These are phyloP conservation scores for Drosophila leontia DNA, from an alignment of 1,140 invertebrate genomes.

Conservation along the genomic window DNA sequence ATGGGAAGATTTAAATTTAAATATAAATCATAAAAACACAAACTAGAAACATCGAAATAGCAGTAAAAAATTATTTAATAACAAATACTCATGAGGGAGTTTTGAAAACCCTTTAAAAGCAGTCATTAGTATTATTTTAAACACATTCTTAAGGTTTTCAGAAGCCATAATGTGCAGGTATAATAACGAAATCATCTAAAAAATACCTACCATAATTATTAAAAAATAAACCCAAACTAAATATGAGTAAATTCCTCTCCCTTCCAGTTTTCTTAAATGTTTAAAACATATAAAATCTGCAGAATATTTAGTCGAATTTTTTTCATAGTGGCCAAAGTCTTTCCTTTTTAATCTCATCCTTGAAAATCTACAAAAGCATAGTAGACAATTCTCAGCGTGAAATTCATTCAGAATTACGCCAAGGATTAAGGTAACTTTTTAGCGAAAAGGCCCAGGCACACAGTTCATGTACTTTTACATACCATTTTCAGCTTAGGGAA, in stretches of 20 bases:
- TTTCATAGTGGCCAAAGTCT: background rate
- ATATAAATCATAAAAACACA: background rate
- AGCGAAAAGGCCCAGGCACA: slow-evolving; percentile 36
- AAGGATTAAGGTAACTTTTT: slow-evolving; percentile 74
- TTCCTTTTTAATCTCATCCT: background rate
- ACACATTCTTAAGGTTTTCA: too few species aligned
- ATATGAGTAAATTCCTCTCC: too few species aligned
- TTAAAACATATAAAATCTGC: too few species aligned
- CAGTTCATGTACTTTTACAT: slow-evolving; percentile 28
- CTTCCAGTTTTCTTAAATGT: background rate
- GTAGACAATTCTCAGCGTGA: slow-evolving; percentile 69
- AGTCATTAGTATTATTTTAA: too few species aligned
- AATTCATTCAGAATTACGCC: slow-evolving; percentile 74
- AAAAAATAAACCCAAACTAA: too few species aligned
- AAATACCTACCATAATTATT: too few species aligned
- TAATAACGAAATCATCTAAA: too few species aligned
- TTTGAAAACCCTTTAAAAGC: too few species aligned
- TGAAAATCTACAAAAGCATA: slow-evolving; percentile 3
- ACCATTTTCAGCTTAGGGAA: slow-evolving; percentile 45
- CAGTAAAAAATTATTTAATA: background rate
- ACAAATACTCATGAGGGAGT: background rate
- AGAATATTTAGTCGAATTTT: background rate
- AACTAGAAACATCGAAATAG: background rate
- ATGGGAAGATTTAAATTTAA: too few species aligned
- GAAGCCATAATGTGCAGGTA: too few species aligned